A percentile compares a stretch with the other conserved stretches of the same genome.
Conservation (phyloP, 2,888 invertebrate species). For the Incurvaria masculella region DNA sequence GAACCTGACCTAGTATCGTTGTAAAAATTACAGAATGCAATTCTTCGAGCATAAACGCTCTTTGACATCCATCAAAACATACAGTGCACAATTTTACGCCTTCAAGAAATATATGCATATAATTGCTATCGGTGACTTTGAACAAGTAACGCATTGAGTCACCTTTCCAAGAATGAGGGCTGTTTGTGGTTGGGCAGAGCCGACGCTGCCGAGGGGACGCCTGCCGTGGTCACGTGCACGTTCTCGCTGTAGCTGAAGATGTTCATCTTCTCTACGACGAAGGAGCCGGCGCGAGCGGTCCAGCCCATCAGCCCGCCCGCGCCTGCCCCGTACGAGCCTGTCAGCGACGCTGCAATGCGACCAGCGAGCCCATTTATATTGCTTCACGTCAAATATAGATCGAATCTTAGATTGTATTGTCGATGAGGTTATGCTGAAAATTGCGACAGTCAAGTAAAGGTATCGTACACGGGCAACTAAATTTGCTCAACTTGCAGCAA, state of each 20-base stretch:
- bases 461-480: too few species aligned
- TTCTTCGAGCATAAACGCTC: too few species aligned
- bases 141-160: too few species aligned
- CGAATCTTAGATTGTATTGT: too few species aligned
- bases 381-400: not conserved
- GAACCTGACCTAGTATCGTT: too few species aligned
- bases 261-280: slow-evolving; percentile 78
- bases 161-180: slow-evolving; percentile 52
- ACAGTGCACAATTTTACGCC: too few species aligned
- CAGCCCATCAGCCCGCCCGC: slow-evolving; percentile 64
- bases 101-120: too few species aligned
- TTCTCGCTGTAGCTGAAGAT: slow-evolving; percentile 50
- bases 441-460: slow-evolving; percentile 13
- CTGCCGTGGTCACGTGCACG: slow-evolving; percentile 31
- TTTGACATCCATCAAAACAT: too few species aligned
- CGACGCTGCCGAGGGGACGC: slow-evolving; percentile 24
- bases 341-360: not conserved
- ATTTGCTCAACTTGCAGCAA: too few species aligned
- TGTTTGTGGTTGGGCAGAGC: slow-evolving; percentile 31
- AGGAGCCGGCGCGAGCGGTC: slow-evolving; percentile 78
- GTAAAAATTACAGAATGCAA: too few species aligned
- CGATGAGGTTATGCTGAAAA: slow-evolving; percentile 51
- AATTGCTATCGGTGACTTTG: too few species aligned
- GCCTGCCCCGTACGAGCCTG: slow-evolving; percentile 15
- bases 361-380: not conserved